A percentile compares a stretch with the other conserved stretches of the same genome.
Conservation (phyloP, 1,140 invertebrate genomes). For the Oryctes rhinoceros region DNA sequence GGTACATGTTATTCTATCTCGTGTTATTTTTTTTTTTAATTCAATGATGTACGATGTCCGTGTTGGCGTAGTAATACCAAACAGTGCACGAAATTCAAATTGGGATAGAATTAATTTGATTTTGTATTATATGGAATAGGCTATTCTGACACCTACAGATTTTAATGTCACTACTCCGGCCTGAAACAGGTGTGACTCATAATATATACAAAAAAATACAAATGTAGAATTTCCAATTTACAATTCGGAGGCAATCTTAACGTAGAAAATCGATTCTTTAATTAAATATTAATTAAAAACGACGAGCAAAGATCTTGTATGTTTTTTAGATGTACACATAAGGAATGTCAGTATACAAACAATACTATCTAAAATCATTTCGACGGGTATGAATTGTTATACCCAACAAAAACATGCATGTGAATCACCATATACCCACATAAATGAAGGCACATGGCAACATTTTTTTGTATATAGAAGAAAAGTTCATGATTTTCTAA, state of each 20-base stretch:
- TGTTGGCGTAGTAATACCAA: not conserved
- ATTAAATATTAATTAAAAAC: conserved; percentile 3
- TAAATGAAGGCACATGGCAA: conserved; percentile 22
- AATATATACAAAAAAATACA: conserved; percentile 15
- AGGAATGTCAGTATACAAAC: not conserved
- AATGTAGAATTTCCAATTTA: not conserved
- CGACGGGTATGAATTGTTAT: not conserved
- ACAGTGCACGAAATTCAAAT: not conserved
- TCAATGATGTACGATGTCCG: too few relatives aligned
- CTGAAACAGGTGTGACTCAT: conserved; percentile 31
- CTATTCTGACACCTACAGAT: conserved; percentile 1
- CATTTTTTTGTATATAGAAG: conserved; percentile 19
- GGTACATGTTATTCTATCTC: too few relatives aligned
- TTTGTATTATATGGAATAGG: conserved; percentile 19
- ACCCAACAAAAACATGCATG: conserved; percentile 3
- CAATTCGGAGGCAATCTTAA: not conserved
- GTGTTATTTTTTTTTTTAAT: too few relatives aligned
- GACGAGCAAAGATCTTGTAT: not conserved
- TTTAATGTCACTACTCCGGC: not conserved
- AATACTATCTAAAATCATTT: not conserved
- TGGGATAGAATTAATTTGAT: not conserved
- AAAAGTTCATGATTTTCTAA: not conserved
- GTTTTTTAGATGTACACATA: not conserved
- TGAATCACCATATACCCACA: conserved; percentile 22
- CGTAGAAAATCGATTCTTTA: not conserved